Evolutionary conservation across 2,113 vertebrate species (phyloP), one percentile per base, ranked within the genome.

Genomic region (Bufo gargarizans): DNA sequence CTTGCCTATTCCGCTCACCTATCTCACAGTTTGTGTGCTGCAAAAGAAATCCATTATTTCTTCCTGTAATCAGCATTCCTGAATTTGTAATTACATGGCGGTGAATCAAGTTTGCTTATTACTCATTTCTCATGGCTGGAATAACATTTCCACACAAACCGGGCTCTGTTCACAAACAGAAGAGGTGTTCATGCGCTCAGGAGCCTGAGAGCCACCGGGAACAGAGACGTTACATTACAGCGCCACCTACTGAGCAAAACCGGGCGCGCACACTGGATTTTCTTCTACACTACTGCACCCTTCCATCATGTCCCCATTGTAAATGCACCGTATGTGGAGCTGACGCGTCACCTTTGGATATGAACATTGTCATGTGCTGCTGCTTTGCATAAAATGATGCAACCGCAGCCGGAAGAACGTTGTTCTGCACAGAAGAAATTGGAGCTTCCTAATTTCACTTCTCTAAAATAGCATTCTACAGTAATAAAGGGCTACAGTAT

Each of bases 211-310:
- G 19, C 53, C 55, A 16, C 11, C 7, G 6, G 9, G 17, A 58
- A n/a, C 47, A 58, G 81, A 77, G 72, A 88, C 0, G 80, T 84
- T 84, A 84, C 87, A 22, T 89, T 89, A 84, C 82, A 89, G 81
- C 71, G 87, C 87, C 87, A 89, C 82, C 87, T 89, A 56, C 87
- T 78, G 87, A n/a, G n/a, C 13, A 12, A 69, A 69, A 50, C 12
- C 11, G 45, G 55, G 22, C 71, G 58, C 47, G 82, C 55, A 53
- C 50, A 58, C n/a, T 50, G 8, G 3, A n/a, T 16, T 5, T 2
- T 77, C 50, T 4, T 5, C 14, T 0, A 16, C 14, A 77, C 3
- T 6, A 13, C 4, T 16, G 3, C 13, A 14, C 69, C 14, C 11
- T 14, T 71, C 33, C 69, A 43, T 71, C 33, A 71, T 5, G 3